Conservation (phyloP, 2,888 invertebrate species). For the Drosophila meridiana region DNA sequence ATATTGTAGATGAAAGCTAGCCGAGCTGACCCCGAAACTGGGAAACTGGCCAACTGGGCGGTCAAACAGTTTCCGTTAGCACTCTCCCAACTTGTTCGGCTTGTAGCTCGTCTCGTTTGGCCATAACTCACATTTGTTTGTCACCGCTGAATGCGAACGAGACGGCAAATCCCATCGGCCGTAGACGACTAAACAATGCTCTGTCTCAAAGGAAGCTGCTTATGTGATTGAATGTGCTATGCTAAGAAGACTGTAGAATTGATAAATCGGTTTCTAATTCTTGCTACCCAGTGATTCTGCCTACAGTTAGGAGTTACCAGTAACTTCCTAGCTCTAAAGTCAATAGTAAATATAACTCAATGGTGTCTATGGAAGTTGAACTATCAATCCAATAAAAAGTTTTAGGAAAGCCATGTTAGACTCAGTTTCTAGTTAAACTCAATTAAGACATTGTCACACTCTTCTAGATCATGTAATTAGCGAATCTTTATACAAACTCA, state of each 20-base stretch:
- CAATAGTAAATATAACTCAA: background rate
- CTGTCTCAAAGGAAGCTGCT: background rate
- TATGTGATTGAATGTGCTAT: background rate
- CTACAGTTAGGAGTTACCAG: too few species aligned
- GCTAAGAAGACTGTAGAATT: too few species aligned
- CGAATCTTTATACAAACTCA: background rate
- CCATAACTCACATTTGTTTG: constrained; percentile 37
- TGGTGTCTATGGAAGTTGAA: background rate
- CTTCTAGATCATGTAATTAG: too few species aligned
- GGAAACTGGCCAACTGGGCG: constrained; percentile 54
- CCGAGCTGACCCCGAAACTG: constrained; percentile 58
- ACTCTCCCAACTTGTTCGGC: constrained; percentile 55
- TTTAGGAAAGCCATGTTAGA: background rate
- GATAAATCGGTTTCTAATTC: too few species aligned
- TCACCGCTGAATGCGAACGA: background rate
- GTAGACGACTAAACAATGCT: background rate
- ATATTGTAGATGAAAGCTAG: constrained; percentile 71
- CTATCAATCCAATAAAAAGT: background rate
- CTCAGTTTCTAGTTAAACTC: too few species aligned
- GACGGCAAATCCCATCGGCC: background rate
- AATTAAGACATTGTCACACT: background rate
- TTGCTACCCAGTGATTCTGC: too few species aligned
- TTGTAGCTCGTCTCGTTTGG: constrained; percentile 58
- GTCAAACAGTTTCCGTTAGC: constrained; percentile 68
- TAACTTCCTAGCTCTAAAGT: background rate